These are phyloP conservation scores for Brachyhypopomus occidentalis DNA, from an alignment of 2,113 vertebrate genomes.

Conservation along the genomic window DNA sequence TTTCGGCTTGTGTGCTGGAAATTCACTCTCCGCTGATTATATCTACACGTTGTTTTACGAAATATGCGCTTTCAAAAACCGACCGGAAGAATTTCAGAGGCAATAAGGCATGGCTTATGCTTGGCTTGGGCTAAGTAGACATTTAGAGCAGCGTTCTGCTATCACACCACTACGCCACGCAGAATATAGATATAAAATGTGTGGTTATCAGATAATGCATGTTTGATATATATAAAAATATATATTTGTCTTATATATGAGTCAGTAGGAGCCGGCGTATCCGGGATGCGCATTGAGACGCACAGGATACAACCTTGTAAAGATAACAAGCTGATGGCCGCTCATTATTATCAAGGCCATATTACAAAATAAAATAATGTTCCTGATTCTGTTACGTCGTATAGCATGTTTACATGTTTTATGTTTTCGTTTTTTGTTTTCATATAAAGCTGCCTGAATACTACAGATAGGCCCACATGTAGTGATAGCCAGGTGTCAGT, in stretches of 20 bases:
- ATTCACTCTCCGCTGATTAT: neutral
- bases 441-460: no score
- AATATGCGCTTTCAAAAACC: neutral
- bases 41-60: neutral
- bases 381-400: neutral
- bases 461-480: no score
- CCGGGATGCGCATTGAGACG: neutral
- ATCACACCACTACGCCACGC: neutral
- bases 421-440: neutral
- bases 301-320: neutral
- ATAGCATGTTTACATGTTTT: neutral
- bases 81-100: neutral
- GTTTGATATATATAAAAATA: neutral
- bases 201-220: neutral
- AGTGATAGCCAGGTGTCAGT: no score
- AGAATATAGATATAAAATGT: neutral
- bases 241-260: neutral
- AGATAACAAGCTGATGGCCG: conserved; percentile 5
- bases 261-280: neutral
- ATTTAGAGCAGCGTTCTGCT: neutral
- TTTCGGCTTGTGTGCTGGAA: neutral
- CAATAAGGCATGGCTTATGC: neutral
- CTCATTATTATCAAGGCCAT: neutral
- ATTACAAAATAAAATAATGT: neutral
- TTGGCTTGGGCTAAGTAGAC: neutral